A percentile compares a stretch with the other conserved stretches of the same genome.
phyloP scores from a whole-genome alignment of 92 coral and sea anemone genomes.

The Parazoanthus swiftii region DNA sequence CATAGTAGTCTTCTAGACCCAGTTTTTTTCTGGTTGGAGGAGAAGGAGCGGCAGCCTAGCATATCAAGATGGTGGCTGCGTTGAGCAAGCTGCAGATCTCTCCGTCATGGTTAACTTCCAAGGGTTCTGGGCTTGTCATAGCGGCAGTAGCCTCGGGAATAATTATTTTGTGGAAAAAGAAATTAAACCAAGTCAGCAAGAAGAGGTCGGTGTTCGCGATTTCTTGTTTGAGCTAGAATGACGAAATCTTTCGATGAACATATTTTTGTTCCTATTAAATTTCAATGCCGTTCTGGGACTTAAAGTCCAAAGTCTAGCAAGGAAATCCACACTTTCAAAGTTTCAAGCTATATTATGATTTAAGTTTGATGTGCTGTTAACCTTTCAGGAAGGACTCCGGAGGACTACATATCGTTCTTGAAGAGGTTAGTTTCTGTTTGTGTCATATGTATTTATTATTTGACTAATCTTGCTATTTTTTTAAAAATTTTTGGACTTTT shows the following conservation, averaged over 20 bases:
- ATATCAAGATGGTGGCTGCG: slow-evolving; percentile 40
- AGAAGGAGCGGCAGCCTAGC: slow-evolving; percentile 38
- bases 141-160: slow-evolving; percentile 45
- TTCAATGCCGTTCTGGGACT: not conserved
- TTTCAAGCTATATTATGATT: not conserved
- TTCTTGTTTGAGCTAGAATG: not conserved
- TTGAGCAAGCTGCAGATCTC: slow-evolving; percentile 22
- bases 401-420: slow-evolving; percentile 31
- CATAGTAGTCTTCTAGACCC: too few relatives aligned
- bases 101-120: slow-evolving; percentile 35
- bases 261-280: too few relatives aligned
- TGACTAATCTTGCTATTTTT: not conserved
- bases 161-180: slow-evolving; percentile 35
- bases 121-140: slow-evolving; percentile 35
- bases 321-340: not conserved
- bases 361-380: not conserved
- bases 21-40: too few relatives aligned
- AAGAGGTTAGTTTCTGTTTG: slow-evolving; percentile 25
- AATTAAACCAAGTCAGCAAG: slow-evolving; percentile 35
- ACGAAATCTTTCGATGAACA: not conserved
- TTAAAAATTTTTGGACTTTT: too few relatives aligned
- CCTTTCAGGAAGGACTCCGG: slow-evolving; percentile 24
- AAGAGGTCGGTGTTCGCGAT: slow-evolving; percentile 17
- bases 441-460: not conserved
- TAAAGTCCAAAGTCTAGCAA: slow-evolving; percentile 31